Evolutionary conservation across 2,113 vertebrate species (phyloP).

Genomic region (Rhea americana): DNA sequence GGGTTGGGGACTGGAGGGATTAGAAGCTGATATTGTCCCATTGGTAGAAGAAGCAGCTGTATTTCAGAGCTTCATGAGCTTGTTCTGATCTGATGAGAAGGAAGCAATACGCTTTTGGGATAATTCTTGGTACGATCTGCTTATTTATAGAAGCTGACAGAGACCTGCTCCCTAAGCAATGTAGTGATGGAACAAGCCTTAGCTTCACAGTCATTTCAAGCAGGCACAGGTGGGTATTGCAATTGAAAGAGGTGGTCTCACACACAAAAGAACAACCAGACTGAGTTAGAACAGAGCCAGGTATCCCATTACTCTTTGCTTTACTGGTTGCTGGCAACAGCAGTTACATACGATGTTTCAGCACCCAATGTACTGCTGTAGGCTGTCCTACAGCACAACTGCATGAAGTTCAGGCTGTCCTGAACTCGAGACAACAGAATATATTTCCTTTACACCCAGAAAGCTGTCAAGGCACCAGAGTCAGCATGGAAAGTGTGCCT

Average conservation of each 20-base stretch:
- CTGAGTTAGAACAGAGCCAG: conserved; percentile 39
- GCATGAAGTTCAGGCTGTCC: not conserved
- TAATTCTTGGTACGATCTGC: not conserved
- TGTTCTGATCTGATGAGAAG: not conserved
- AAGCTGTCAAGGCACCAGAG: not conserved
- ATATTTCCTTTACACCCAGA: not conserved
- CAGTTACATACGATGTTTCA: not conserved
- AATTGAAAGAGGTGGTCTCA: not conserved
- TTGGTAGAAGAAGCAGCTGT: not conserved
- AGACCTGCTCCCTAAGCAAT: not conserved
- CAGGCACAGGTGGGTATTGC: not conserved
- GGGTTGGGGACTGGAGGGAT: not conserved
- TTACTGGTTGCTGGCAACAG: not conserved
- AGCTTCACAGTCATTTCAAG: conserved; percentile 34
- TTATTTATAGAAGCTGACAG: conserved; percentile 27
- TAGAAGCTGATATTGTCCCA: not conserved
- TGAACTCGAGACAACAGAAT: not conserved
- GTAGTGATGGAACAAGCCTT: not conserved
- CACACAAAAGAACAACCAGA: not conserved
- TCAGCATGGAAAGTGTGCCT: not conserved
- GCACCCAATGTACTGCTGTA: not conserved
- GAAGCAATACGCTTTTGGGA: not conserved
- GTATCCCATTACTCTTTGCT: not conserved
- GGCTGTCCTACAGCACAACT: not conserved
- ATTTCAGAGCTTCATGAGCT: not conserved